Base-by-base conservation (phyloP, 2,797 vertebrate genomes). In the Microctenopoma steveboyesi region DNA sequence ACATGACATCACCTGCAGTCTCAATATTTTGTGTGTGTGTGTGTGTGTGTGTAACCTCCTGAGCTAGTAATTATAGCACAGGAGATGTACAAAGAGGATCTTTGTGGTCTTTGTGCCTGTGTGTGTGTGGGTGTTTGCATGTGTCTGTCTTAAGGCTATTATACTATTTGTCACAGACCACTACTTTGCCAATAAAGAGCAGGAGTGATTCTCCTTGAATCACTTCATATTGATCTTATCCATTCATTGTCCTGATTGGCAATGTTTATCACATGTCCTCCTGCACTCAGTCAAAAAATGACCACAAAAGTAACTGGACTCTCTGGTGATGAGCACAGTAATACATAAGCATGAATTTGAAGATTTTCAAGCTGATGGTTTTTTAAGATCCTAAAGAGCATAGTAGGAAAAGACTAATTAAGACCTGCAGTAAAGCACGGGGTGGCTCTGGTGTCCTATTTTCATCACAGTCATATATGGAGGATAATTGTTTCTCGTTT, bases 181-280 rank as follows among this genome's bases (percentile, higher is more conserved):
- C 54, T 74, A 85, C 76, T 85, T 77, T 75, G 62, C 74, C 82
- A 87, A 85, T 86, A 85, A 88, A 88, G 78, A 88, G 49, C 73
- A 72, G 69, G 59, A 81, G 78, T 33, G 72, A 80, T 79, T 85
- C 82, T 73, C 71, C 22, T 22, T 22, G 22, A 22, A 22, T 83
- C 64, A 83, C 79, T 84, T 85, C 72, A 72, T 86, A 90, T 85
- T 83, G 83, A 87, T 88, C 83, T 77, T 64, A 82, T 82, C 76
- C 83, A 79, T 84, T 81, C 54, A 18, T 55, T 45, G 55, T 57
- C 54, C 67, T 86, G 86, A 90, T 80, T 86, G 82, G 75, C 72
- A 81, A 73, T 69, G 78, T 80, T 79, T 64, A 62, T 85, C 74
- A 78, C 63, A 74, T 58, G 59, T 50, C 10, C 42, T 7, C 48